phyloP scores from a whole-genome alignment of 1,140 invertebrate species.

The Drosophila bocki region DNA sequence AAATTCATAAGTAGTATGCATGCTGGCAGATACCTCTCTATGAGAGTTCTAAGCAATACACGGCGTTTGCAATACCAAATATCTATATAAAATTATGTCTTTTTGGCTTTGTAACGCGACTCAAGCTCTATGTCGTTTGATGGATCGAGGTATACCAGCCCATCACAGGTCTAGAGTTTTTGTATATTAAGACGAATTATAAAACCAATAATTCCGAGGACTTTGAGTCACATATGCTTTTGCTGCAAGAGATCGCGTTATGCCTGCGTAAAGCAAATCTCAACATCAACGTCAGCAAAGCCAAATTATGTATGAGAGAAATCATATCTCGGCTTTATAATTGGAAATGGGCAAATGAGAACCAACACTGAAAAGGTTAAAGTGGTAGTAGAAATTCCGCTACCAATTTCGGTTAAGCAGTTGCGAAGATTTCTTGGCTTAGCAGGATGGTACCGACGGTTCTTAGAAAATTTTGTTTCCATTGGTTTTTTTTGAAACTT shows the following conservation, averaged over 20 bases:
- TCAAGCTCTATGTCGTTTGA: neutral
- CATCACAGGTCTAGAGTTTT: conserved; percentile 46
- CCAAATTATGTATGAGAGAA: conserved; percentile 28
- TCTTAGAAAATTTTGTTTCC: neutral
- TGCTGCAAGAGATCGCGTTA: conserved; percentile 27
- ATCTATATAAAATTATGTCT: neutral
- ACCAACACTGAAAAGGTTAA: neutral
- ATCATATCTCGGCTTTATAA: neutral
- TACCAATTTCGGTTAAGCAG: neutral
- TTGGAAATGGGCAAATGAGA: neutral
- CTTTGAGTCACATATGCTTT: conserved; percentile 84
- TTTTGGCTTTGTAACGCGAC: neutral
- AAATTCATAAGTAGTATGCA: too few species aligned
- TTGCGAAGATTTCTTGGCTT: neutral
- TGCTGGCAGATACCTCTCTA: too few species aligned
- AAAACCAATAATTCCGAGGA: conserved; percentile 22
- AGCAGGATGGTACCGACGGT: neutral
- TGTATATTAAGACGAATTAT: conserved; percentile 86
- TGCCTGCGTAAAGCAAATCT: conserved; percentile 30
- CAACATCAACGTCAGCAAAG: conserved; percentile 2
- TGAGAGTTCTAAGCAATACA: too few species aligned
- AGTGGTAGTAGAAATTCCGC: neutral
- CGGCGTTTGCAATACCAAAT: too few species aligned
- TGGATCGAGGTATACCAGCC: neutral
- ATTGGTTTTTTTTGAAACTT: neutral